Conservation (phyloP, 2,797 vertebrate species). For the Halcyon smyrnensis region DNA sequence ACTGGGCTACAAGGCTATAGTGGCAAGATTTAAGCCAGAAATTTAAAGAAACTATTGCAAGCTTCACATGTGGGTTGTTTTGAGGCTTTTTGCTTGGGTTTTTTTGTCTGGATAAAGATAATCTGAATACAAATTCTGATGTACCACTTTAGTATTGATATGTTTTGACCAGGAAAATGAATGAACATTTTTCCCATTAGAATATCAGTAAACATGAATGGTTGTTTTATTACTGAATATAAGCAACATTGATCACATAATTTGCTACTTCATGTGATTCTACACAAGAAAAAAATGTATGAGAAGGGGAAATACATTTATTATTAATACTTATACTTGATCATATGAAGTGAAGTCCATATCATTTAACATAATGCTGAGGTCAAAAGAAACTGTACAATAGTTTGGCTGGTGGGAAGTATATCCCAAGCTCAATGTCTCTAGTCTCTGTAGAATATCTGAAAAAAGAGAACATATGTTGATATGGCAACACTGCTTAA, state of each 20-base stretch:
- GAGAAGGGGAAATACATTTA: background rate
- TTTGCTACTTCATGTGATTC: background rate
- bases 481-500: slow-evolving; percentile 57
- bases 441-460: background rate
- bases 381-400: background rate
- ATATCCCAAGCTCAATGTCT: background rate
- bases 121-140: background rate
- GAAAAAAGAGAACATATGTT: background rate
- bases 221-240: background rate
- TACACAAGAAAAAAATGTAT: background rate
- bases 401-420: background rate
- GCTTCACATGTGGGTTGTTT: fast-evolving
- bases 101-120: background rate
- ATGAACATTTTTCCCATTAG: background rate
- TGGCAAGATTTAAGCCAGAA: background rate
- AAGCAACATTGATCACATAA: background rate
- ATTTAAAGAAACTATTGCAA: background rate
- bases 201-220: background rate
- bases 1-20: background rate
- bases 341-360: background rate
- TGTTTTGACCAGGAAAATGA: background rate
- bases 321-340: background rate
- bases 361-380: background rate
- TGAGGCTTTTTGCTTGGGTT: too few relatives aligned
- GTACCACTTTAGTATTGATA: background rate